Conservation (phyloP, 2,888 invertebrate species). For the Eurois occulta region DNA sequence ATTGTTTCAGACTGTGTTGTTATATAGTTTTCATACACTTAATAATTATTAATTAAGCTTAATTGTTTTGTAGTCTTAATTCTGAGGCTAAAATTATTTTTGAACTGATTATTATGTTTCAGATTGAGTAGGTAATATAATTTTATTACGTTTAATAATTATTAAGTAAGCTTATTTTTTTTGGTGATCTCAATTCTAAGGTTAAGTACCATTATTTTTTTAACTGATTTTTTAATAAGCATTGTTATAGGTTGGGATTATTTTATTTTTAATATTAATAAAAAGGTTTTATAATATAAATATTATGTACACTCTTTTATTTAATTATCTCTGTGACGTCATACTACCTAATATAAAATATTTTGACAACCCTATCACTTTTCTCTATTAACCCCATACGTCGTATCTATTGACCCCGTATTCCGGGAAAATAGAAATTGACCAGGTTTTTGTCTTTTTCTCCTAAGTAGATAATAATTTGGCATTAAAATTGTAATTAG, state of each 20-base stretch:
- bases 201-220: slow-evolving; percentile 13
- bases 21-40: slow-evolving; percentile 35
- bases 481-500: slow-evolving; percentile 38
- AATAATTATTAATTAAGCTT: slow-evolving; percentile 43
- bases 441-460: slow-evolving; percentile 37
- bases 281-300: slow-evolving; percentile 39
- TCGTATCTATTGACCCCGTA: slow-evolving; percentile 49
- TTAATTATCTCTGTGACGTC: slow-evolving; percentile 20
- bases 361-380: slow-evolving; percentile 43
- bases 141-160: slow-evolving; percentile 13
- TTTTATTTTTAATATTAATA: slow-evolving; percentile 32
- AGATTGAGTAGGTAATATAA: slow-evolving; percentile 5
- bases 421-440: slow-evolving; percentile 38
- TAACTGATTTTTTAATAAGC: slow-evolving; percentile 19
- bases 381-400: slow-evolving; percentile 47
- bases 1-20: slow-evolving; percentile 39
- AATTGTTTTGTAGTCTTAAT: slow-evolving; percentile 37
- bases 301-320: slow-evolving; percentile 40
- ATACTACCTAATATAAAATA: slow-evolving; percentile 33
- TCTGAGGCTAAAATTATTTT: slow-evolving; percentile 38
- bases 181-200: slow-evolving; percentile 12
- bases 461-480: slow-evolving; percentile 38
- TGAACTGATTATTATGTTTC: slow-evolving; percentile 27
- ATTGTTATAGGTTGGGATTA: slow-evolving; percentile 14
- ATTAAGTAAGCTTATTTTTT: slow-evolving; percentile 7